A percentile compares a stretch with the other conserved stretches of the same genome.
These are phyloP conservation scores for Drosophila insularis DNA, from an alignment of 1,140 invertebrate genomes.

Conservation along the genomic window DNA sequence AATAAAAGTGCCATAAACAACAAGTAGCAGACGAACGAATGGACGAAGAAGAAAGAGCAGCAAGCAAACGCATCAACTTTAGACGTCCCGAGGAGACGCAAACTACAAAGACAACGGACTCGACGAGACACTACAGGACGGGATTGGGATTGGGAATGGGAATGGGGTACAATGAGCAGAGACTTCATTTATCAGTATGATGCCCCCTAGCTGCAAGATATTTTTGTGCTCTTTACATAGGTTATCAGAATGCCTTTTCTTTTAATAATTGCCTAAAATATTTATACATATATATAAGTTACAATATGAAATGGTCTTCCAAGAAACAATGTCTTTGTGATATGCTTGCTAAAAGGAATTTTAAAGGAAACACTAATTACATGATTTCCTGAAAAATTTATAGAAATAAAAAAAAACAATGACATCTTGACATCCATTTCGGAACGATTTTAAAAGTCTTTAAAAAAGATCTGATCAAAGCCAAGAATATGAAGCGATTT, in stretches of 20 bases:
- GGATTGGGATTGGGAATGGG: not conserved
- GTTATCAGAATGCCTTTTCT: not conserved
- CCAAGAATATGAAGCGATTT: too few species aligned
- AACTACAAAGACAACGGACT: not conserved
- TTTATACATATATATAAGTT: too few species aligned
- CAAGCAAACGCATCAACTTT: slow-evolving; percentile 6
- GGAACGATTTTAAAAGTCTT: too few species aligned
- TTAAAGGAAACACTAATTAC: too few species aligned
- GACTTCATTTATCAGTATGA: slow-evolving; percentile 2
- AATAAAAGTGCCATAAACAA: slow-evolving; percentile 15
- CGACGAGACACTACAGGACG: not conserved
- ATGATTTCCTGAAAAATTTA: too few species aligned
- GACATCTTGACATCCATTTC: too few species aligned
- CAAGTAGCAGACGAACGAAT: slow-evolving; percentile 9
- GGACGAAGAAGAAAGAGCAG: not conserved
- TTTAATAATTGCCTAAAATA: not conserved
- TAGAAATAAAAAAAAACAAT: too few species aligned
- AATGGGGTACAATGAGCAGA: not conserved
- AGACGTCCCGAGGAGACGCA: not conserved
- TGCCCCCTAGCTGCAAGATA: not conserved
- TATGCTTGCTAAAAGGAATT: too few species aligned
- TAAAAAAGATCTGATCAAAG: too few species aligned
- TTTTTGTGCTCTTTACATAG: not conserved
- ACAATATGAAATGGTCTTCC: too few species aligned
- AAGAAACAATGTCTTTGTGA: too few species aligned